These are phyloP conservation scores for Garra rufa DNA, from an alignment of 2,113 vertebrate species.

Conservation along the genomic window DNA sequence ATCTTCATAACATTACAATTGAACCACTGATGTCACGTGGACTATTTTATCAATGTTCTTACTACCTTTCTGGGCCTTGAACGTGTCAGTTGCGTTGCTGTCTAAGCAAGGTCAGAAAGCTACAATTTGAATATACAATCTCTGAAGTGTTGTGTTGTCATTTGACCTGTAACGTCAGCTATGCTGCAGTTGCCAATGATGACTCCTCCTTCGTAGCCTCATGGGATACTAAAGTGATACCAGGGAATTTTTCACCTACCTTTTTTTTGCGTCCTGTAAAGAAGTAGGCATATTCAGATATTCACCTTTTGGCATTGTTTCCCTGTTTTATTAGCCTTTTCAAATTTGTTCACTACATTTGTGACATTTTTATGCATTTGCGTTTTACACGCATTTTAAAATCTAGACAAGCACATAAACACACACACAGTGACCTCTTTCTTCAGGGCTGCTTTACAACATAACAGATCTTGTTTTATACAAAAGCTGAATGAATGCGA, in stretches of 20 bases:
- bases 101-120: too few species aligned
- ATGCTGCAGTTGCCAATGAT: not conserved
- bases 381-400: not conserved
- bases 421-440: not conserved
- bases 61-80: too few species aligned
- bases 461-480: not conserved
- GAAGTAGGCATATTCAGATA: not conserved
- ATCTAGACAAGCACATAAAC: not conserved
- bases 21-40: too few species aligned
- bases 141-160: not conserved
- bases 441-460: constrained; percentile 1
- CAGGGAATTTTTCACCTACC: not conserved
- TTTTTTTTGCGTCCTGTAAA: not conserved
- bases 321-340: not conserved
- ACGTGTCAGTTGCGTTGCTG: too few species aligned
- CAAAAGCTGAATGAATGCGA: constrained; percentile 24
- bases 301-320: not conserved
- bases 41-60: too few species aligned
- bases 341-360: not conserved
- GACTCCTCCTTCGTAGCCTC: not conserved
- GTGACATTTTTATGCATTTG: not conserved
- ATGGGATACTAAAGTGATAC: not conserved
- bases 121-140: not conserved
- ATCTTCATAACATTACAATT: too few species aligned
- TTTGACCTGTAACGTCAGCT: not conserved